Evolutionary conservation across 1,140 invertebrate species (phyloP).

Genomic region (Oreohelix idahoensis): DNA sequence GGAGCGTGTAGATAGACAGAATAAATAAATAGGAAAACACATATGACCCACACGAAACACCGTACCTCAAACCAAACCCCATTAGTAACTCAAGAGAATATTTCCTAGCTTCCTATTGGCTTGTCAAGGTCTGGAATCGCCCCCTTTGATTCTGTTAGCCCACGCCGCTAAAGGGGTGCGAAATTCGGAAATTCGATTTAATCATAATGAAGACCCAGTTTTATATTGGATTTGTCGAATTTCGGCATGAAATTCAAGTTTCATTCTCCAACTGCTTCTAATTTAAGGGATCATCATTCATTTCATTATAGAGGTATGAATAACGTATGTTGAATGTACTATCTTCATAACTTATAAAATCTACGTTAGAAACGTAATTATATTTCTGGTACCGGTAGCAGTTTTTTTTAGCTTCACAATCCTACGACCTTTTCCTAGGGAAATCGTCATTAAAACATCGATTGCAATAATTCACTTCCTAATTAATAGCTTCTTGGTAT

Average conservation of each 20-base stretch:
- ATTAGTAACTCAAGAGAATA: neutral
- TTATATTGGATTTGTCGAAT: slow-evolving; percentile 33
- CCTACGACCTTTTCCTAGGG: too few species aligned
- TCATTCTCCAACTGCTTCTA: neutral
- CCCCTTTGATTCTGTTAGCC: neutral
- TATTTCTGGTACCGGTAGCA: too few species aligned
- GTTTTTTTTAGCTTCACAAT: too few species aligned
- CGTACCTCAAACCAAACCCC: neutral
- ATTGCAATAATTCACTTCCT: too few species aligned
- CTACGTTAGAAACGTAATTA: too few species aligned
- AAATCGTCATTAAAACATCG: too few species aligned
- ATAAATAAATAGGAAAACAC: neutral
- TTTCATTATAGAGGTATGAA: slow-evolving; percentile 11
- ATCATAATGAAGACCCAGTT: slow-evolving; percentile 8
- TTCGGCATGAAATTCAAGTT: slow-evolving; percentile 34
- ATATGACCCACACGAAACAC: neutral
- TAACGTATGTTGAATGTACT: too few species aligned
- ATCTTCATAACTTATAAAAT: too few species aligned
- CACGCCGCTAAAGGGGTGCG: neutral
- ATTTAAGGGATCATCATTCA: neutral
- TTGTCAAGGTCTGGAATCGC: neutral
- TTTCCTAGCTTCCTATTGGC: slow-evolving; percentile 23
- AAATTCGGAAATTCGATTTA: slow-evolving; percentile 26
- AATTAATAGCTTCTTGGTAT: too few species aligned
- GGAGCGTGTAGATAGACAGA: too few species aligned